Conservation (phyloP, 2,113 vertebrate genomes). For the Axis porcinus region DNA sequence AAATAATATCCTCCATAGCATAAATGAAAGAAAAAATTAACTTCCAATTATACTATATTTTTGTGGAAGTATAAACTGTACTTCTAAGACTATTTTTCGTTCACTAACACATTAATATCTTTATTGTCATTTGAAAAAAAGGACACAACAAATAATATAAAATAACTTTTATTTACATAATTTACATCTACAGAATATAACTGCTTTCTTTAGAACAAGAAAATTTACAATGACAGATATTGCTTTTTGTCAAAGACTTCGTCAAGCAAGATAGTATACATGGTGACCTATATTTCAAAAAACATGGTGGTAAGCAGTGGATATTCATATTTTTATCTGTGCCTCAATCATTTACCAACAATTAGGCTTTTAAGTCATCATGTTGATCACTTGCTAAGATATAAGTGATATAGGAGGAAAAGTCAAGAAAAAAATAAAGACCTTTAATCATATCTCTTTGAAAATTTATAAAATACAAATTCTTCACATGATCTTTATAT, state of each 20-base stretch:
- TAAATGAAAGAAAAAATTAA: background rate
- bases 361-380: conserved; percentile 27
- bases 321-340: conserved; percentile 44
- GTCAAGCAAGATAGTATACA: conserved; percentile 49
- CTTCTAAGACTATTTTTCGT: background rate
- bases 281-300: conserved; percentile 48
- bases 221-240: conserved; percentile 58
- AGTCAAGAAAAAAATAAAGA: conserved; percentile 70
- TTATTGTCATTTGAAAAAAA: conserved; percentile 15
- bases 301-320: background rate
- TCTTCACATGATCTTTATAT: conserved; percentile 12
- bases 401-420: conserved; percentile 38
- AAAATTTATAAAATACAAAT: conserved; percentile 53
- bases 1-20: background rate
- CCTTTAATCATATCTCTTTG: conserved; percentile 62
- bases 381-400: background rate
- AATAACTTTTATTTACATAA: conserved; percentile 84
- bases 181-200: conserved; percentile 75
- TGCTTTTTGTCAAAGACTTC: conserved; percentile 57
- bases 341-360: conserved; percentile 47
- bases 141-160: conserved; percentile 69
- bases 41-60: background rate
- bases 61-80: background rate
- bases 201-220: conserved; percentile 78
- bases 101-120: background rate